Evolutionary conservation across 2,113 vertebrate genomes (phyloP).

Genomic region (Cryptomyrus ogoouensis): DNA sequence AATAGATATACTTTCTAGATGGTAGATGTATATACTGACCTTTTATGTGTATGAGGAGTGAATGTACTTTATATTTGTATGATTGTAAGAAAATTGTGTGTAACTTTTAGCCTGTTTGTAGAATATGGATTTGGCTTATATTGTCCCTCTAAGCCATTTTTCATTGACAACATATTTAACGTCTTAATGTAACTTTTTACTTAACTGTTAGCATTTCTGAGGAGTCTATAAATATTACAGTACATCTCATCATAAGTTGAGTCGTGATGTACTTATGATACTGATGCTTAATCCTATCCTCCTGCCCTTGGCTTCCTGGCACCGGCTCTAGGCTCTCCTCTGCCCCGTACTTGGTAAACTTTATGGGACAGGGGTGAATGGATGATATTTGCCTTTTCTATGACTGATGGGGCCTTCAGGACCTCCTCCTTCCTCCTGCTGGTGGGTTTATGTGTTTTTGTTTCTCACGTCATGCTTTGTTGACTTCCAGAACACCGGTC

Average conservation of each 20-base stretch:
- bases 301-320: not conserved
- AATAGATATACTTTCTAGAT: not conserved
- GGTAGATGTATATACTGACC: not conserved
- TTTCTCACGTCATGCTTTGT: not conserved
- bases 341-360: not conserved
- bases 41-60: not conserved
- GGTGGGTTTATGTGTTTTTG: not conserved
- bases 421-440: not conserved
- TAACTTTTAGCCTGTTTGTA: not conserved
- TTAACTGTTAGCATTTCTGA: not conserved
- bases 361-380: not conserved
- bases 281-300: not conserved
- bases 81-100: not conserved
- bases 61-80: not conserved
- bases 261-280: not conserved
- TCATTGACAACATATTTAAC: not conserved
- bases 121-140: not conserved
- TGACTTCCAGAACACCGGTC: not conserved
- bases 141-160: not conserved
- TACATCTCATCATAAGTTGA: not conserved
- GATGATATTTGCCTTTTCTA: not conserved
- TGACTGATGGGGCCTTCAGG: not conserved
- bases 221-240: not conserved
- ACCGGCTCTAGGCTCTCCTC: not conserved
- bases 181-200: not conserved